A percentile compares a stretch with the other conserved stretches of the same genome.
phyloP scores from a whole-genome alignment of 2,113 vertebrate species.

The Apus apus region DNA sequence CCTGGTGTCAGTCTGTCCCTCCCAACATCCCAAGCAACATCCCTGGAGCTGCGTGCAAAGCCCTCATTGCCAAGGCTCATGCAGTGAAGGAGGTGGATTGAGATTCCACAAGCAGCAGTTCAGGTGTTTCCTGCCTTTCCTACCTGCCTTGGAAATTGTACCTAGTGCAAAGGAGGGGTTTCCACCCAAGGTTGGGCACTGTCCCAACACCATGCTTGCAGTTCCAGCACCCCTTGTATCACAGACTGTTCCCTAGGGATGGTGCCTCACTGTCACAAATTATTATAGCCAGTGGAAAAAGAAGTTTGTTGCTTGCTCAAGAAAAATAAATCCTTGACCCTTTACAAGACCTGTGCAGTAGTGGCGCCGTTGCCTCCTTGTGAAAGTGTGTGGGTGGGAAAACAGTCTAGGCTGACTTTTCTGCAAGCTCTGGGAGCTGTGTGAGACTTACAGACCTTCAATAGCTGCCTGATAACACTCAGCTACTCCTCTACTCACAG shows the following conservation, averaged over 20 bases:
- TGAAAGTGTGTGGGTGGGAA: constrained; percentile 60
- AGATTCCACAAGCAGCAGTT: neutral
- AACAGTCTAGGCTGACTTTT: constrained; percentile 27
- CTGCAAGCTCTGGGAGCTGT: constrained; percentile 20
- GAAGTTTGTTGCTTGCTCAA: constrained; percentile 1
- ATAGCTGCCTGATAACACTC: constrained; percentile 24
- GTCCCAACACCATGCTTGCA: rapidly evolving
- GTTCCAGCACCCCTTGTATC: neutral
- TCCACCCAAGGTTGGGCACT: neutral
- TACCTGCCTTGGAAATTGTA: neutral
- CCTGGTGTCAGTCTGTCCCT: rapidly evolving
- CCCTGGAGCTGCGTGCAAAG: neutral
- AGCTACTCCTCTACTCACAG: constrained; percentile 42
- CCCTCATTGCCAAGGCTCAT: neutral
- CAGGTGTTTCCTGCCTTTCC: neutral
- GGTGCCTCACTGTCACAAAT: neutral
- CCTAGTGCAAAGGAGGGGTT: rapidly evolving
- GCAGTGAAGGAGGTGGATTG: neutral
- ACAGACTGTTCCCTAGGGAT: neutral
- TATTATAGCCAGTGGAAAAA: constrained; percentile 14
- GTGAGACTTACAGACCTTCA: neutral
- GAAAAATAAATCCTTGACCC: constrained; percentile 65
- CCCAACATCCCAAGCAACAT: neutral
- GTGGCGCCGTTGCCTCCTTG: constrained; percentile 50
- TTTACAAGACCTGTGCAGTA: constrained; percentile 31